Conservation (phyloP, 2,888 invertebrate species). For the Parochlus steinenii region DNA sequence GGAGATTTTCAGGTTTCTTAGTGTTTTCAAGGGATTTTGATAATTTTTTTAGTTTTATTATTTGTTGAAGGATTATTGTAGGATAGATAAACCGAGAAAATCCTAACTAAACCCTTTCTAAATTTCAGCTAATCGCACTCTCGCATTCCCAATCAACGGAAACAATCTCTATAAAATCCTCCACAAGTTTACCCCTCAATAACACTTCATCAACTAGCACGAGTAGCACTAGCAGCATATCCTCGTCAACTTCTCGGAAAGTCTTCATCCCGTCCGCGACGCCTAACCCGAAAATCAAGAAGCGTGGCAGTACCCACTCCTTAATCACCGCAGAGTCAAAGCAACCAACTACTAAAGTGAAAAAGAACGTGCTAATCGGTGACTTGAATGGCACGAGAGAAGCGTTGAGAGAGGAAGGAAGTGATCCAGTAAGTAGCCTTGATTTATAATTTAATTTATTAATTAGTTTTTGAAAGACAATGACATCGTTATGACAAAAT, state of each 20-base stretch:
- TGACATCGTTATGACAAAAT: constrained; percentile 4
- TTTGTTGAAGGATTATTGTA: too few species aligned
- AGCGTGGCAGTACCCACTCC: constrained; percentile 9
- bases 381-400: constrained; percentile 46
- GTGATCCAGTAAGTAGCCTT: constrained; percentile 48
- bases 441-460: constrained; percentile 10
- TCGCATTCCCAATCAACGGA: constrained; percentile 7
- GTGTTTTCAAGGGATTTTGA: too few species aligned
- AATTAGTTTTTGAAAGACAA: too few species aligned
- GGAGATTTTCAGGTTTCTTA: too few species aligned
- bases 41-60: too few species aligned
- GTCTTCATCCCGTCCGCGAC: constrained; percentile 5
- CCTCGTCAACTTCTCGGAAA: constrained; percentile 9
- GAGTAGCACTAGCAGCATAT: constrained; percentile 10
- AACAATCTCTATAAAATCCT: background rate
- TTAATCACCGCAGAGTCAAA: constrained; percentile 1
- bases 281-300: constrained; percentile 10
- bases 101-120: too few species aligned
- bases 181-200: background rate
- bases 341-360: too few species aligned
- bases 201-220: constrained; percentile 7
- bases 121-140: constrained; percentile 3
- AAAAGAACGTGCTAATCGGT: constrained; percentile 6
- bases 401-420: constrained; percentile 54
- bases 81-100: too few species aligned